These are phyloP conservation scores for Urosaurus nigricauda DNA, from an alignment of 2,797 vertebrate species.

Conservation along the genomic window DNA sequence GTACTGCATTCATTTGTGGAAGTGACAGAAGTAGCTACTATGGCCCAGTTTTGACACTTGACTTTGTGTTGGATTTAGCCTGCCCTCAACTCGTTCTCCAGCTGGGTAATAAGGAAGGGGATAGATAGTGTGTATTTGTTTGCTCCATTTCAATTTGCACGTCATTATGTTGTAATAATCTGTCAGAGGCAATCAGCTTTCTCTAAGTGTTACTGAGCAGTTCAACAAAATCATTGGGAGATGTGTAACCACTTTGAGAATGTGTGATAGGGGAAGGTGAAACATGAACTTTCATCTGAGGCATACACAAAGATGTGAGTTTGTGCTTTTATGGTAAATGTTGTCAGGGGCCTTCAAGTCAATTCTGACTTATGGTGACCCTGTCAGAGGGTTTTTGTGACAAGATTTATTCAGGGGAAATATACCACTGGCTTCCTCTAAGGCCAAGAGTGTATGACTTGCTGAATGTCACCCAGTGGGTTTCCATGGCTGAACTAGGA, in stretches of 20 bases:
- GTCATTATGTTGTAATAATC: conserved; percentile 27
- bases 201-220: background rate
- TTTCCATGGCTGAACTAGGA: too few relatives aligned
- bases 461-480: too few relatives aligned
- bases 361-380: too few relatives aligned
- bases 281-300: background rate
- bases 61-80: background rate
- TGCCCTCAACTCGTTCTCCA: background rate
- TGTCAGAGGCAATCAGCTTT: conserved; percentile 17
- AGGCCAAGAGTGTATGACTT: too few relatives aligned
- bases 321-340: background rate
- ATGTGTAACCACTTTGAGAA: background rate
- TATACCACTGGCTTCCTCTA: too few relatives aligned
- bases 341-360: background rate
- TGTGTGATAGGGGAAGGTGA: too few relatives aligned
- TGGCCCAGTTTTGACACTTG: background rate
- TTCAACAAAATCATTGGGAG: background rate
- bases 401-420: too few relatives aligned
- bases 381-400: too few relatives aligned
- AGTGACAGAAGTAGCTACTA: background rate
- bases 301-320: background rate
- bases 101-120: background rate
- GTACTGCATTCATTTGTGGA: background rate
- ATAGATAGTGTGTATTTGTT: background rate
- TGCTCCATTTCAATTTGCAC: background rate